phyloP scores from a whole-genome alignment of 2,113 vertebrate genomes.

The Mesocricetus auratus region DNA sequence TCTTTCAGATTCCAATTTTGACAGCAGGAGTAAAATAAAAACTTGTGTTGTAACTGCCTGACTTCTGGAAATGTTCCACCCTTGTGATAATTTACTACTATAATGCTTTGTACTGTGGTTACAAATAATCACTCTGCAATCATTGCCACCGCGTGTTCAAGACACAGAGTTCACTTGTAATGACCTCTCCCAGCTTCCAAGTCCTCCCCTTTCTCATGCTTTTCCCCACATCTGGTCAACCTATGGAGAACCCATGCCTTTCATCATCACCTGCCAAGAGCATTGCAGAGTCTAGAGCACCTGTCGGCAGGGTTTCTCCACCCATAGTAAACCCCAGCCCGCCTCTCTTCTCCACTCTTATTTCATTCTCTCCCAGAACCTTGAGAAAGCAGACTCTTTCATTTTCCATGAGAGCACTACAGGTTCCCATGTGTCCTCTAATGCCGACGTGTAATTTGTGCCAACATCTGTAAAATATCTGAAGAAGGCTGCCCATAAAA shows the following conservation, averaged over 20 bases:
- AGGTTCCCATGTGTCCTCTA: not conserved
- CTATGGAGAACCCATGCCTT: not conserved
- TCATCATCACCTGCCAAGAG: rapidly evolving
- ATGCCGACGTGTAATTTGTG: not conserved
- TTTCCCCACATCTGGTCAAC: not conserved
- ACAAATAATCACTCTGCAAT: not conserved
- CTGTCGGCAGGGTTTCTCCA: rapidly evolving
- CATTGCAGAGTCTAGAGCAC: not conserved
- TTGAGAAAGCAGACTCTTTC: rapidly evolving
- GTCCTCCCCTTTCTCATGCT: not conserved
- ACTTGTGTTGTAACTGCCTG: not conserved
- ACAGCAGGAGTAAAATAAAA: not conserved
- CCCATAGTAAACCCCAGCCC: not conserved
- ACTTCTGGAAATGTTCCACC: not conserved
- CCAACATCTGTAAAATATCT: not conserved
- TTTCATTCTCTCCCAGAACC: not conserved
- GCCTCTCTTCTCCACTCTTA: rapidly evolving
- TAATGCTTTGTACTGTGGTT: not conserved
- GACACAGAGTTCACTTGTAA: not conserved
- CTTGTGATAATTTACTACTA: not conserved
- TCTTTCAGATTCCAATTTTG: not conserved
- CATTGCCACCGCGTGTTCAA: not conserved
- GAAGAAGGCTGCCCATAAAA: not conserved
- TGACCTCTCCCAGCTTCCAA: not conserved
- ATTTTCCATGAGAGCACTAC: not conserved